These are phyloP conservation scores for Myotis davidii DNA, from an alignment of 2,113 vertebrate species.

Conservation along the genomic window DNA sequence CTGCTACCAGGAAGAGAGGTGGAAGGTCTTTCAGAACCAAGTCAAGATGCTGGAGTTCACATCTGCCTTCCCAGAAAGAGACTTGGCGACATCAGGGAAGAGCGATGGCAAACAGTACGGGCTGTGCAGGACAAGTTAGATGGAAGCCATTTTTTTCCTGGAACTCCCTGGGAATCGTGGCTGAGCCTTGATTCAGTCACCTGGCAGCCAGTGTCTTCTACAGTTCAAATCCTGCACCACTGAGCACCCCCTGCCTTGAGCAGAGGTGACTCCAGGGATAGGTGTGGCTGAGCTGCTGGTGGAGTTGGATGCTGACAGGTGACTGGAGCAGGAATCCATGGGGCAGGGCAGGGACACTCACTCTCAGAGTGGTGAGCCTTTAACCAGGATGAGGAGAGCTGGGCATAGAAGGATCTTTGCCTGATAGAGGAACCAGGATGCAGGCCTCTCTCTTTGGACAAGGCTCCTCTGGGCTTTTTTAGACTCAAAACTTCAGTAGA, in stretches of 20 bases:
- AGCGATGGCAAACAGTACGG: too few species aligned
- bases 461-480: neutral
- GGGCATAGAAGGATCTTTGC: too few species aligned
- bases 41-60: neutral
- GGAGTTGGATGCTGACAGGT: neutral
- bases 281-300: neutral
- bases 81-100: neutral
- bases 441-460: neutral
- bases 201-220: too few species aligned
- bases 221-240: too few species aligned
- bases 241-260: too few species aligned
- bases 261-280: neutral
- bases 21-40: neutral
- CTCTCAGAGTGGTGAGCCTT: neutral
- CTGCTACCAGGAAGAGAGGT: rapidly evolving
- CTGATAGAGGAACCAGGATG: neutral
- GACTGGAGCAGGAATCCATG: neutral
- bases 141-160: too few species aligned
- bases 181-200: too few species aligned
- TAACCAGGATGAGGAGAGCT: neutral
- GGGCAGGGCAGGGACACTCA: neutral
- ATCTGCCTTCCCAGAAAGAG: rapidly evolving
- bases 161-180: rapidly evolving
- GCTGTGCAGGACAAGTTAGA: neutral
- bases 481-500: neutral